Conservation (phyloP, 2,888 invertebrate species). For the Xanthorhoe designata region DNA sequence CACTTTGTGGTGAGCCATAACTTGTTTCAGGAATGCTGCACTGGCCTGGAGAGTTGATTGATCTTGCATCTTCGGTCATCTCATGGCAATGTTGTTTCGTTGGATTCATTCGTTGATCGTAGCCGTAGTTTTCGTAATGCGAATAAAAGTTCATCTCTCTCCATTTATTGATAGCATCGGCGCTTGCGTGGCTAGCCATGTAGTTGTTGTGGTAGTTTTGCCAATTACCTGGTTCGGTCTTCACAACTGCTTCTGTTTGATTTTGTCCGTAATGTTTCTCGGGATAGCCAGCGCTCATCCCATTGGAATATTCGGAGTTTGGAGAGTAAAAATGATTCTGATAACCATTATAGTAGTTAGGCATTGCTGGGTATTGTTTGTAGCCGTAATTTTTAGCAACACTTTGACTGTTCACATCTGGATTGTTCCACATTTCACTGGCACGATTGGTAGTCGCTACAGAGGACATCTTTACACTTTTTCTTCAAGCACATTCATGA, state of each 20-base stretch:
- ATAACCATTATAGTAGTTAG: slow-evolving; percentile 60
- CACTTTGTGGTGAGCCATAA: slow-evolving; percentile 74
- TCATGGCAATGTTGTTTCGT: slow-evolving; percentile 54
- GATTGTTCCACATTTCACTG: slow-evolving; percentile 78
- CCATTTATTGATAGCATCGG: slow-evolving; percentile 72
- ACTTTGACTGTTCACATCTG: slow-evolving; percentile 67
- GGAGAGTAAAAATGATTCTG: slow-evolving; percentile 65
- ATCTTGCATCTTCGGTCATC: slow-evolving; percentile 62
- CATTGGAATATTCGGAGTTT: slow-evolving; percentile 62
- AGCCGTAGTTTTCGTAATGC: slow-evolving; percentile 62
- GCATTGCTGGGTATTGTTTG: slow-evolving; percentile 61
- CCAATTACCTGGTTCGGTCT: slow-evolving; percentile 70
- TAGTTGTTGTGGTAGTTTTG: slow-evolving; percentile 64
- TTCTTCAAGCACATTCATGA: slow-evolving; percentile 51
- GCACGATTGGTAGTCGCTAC: slow-evolving; percentile 70
- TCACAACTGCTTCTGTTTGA: slow-evolving; percentile 58
- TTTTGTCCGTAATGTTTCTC: slow-evolving; percentile 57
- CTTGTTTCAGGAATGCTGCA: slow-evolving; percentile 69
- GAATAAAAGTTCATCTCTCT: slow-evolving; percentile 69
- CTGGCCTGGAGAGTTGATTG: slow-evolving; percentile 71
- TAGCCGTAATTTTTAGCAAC: slow-evolving; percentile 61
- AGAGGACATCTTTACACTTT: slow-evolving; percentile 64
- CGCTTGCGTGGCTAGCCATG: slow-evolving; percentile 56
- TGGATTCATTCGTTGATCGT: slow-evolving; percentile 58
- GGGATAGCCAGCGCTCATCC: slow-evolving; percentile 53